A percentile compares a stretch with the other conserved stretches of the same genome.
These are phyloP conservation scores for Ctenoplectra terminalis DNA, from an alignment of 1,140 invertebrate genomes.

Conservation along the genomic window DNA sequence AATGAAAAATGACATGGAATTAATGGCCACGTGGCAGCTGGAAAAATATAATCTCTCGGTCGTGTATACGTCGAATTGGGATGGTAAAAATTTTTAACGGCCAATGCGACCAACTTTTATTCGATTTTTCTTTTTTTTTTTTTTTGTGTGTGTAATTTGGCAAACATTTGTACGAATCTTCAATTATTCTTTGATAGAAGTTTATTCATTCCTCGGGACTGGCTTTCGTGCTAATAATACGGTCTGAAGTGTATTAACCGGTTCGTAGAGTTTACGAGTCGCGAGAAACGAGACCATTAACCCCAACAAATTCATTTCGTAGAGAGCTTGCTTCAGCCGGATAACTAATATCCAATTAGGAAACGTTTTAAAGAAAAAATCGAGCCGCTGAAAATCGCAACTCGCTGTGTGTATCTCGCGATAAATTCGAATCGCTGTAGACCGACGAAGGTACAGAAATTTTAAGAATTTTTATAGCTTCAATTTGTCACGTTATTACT, in stretches of 20 bases:
- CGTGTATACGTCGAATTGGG: not conserved
- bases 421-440: conserved; percentile 2
- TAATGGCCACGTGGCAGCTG: conserved; percentile 1
- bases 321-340: not conserved
- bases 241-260: conserved; percentile 3
- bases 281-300: conserved; percentile 11
- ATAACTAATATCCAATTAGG: conserved; percentile 27
- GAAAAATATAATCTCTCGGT: not conserved
- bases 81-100: no score
- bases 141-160: not conserved
- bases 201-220: not conserved
- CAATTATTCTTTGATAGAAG: not conserved
- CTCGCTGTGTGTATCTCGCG: not conserved
- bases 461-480: not conserved
- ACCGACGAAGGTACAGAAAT: not conserved
- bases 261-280: not conserved
- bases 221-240: not conserved
- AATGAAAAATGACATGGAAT: conserved; percentile 37
- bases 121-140: no score
- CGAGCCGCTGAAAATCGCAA: not conserved
- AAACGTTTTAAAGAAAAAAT: conserved; percentile 10
- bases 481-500: not conserved
- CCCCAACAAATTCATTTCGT: conserved; percentile 21
- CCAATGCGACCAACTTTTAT: no score
- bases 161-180: not conserved